Evolutionary conservation across 2,113 vertebrate genomes (phyloP).

Genomic region (Cochlearius cochlearius): DNA sequence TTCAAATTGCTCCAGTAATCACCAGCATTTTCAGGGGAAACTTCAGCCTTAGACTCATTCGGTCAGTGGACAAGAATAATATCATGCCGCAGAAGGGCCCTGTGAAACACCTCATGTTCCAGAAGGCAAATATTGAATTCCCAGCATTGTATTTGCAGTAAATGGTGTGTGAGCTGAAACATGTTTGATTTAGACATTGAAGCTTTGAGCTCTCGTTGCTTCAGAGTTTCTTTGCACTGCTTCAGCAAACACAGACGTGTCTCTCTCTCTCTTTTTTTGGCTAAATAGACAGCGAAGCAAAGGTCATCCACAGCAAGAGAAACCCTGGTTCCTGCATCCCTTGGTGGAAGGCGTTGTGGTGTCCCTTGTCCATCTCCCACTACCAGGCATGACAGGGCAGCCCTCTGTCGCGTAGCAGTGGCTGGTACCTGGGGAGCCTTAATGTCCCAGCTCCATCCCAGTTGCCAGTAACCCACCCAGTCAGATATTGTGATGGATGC

Average conservation of each 20-base stretch:
- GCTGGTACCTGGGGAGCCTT: neutral
- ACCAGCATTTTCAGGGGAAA: neutral
- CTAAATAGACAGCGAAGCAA: neutral
- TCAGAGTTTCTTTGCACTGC: neutral
- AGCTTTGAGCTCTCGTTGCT: neutral
- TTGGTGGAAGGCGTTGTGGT: neutral
- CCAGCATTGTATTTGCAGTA: neutral
- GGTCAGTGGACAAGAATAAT: neutral
- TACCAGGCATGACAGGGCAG: neutral
- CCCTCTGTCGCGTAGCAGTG: fast-evolving
- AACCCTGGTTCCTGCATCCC: neutral
- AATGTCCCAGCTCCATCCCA: neutral
- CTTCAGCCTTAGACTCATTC: neutral
- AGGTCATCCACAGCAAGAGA: neutral
- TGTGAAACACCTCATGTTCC: neutral
- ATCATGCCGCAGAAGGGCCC: neutral
- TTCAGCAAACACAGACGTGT: neutral
- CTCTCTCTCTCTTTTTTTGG: neutral
- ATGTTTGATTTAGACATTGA: neutral
- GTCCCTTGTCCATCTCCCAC: neutral
- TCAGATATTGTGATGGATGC: neutral
- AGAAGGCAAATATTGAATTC: slow-evolving; percentile 29
- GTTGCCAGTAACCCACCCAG: neutral
- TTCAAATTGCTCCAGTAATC: neutral
- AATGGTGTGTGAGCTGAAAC: slow-evolving; percentile 4